Base-by-base conservation (phyloP, 2,888 invertebrate species). In the Cryptocephalus primarius region DNA sequence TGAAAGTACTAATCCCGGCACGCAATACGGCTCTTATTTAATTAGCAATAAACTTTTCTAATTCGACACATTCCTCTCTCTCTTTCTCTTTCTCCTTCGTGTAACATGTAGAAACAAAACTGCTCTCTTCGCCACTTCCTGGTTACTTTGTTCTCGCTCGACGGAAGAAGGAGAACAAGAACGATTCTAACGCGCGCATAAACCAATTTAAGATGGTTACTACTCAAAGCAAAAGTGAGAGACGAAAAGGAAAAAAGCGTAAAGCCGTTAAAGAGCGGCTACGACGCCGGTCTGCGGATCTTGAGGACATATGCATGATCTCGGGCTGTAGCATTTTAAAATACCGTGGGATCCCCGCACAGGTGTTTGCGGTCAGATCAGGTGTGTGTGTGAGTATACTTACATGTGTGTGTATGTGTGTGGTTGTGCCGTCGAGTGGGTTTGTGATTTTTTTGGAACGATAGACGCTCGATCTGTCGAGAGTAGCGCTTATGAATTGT, bases 291-390 rank as follows among this genome's bases (percentile, higher is more conserved):
- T 36, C 12, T 36, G n/a, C 36, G 36, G n/a, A 36, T 36, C 36
- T 36, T 12, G 36, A n/a, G 44, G 48, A 52, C 51, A 45, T 54
- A 51, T 51, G 52, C 50, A 52, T 48, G 50, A 52, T 48, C 48
- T 47, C 43, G 47, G 45, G 47, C 39, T 47, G 46, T 45, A 43
- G 49, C 51, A 44, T 51, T 54, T 54, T 53, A 55, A 59, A 56
- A 51, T 54, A 61, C 58, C 61, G 61, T 61, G 61, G 59, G 61
- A 61, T 56, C 53, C 54, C 53, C 43, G 54, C 54, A 60, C 61
- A 61, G 60, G 60, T 60, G 59, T 56, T 54, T 55, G 47, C 51
- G 44, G 22, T 22, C 22, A 22, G 22, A 22, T 22, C 22, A 22
- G 22, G 22, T 22, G 22, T 22, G 22, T 22, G 22, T 22, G 22